These are phyloP conservation scores for Himalopsyche anomala DNA, from an alignment of 2,888 invertebrate species.

Conservation along the genomic window DNA sequence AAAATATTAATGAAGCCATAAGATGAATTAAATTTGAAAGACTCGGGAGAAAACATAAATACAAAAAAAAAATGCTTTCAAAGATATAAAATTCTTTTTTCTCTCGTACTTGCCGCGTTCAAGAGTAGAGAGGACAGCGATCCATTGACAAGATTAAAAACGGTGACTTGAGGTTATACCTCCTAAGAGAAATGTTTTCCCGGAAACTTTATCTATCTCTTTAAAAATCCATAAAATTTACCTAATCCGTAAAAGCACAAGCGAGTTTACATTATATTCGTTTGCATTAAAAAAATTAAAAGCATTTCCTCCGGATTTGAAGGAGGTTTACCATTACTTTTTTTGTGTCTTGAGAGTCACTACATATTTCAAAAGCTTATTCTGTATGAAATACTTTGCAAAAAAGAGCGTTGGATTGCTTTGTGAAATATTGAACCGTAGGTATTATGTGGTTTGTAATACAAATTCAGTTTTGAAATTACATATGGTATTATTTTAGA, in stretches of 20 bases:
- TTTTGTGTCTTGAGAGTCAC: neutral
- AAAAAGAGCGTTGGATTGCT: neutral
- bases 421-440: too few species aligned
- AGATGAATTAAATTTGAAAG: neutral
- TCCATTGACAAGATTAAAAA: constrained; percentile 43
- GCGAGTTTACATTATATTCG: constrained; percentile 14
- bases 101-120: neutral
- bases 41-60: constrained; percentile 11
- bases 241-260: constrained; percentile 40
- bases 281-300: constrained; percentile 43
- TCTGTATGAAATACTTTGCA: neutral
- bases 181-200: constrained; percentile 32
- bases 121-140: neutral
- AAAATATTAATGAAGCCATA: neutral
- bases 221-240: constrained; percentile 38
- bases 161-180: constrained; percentile 42
- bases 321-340: neutral
- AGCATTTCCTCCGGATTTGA: constrained; percentile 13
- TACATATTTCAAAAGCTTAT: constrained; percentile 17
- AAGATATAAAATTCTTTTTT: neutral
- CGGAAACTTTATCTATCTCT: constrained; percentile 35
- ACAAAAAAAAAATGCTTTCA: neutral
- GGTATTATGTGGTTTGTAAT: too few species aligned
- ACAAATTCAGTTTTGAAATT: too few species aligned
- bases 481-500: too few species aligned